Conservation (phyloP, 92 coral and sea anemone species). For the Pocillopora grandis region DNA sequence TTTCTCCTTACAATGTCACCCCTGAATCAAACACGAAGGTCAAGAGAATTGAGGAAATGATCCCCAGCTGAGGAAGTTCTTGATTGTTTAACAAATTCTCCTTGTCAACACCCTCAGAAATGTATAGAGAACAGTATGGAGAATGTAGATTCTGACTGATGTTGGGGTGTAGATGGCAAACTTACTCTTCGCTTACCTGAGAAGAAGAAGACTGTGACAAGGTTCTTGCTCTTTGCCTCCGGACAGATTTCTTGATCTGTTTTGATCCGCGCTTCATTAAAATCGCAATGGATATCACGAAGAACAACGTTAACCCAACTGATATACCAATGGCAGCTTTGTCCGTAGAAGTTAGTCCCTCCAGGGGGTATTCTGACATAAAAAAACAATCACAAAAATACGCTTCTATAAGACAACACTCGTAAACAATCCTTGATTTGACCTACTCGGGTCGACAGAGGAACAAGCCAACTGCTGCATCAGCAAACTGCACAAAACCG, state of each 20-base stretch:
- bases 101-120: too few relatives aligned
- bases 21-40: too few relatives aligned
- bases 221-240: slow-evolving; percentile 14
- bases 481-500: too few relatives aligned
- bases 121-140: too few relatives aligned
- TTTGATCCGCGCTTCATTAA: slow-evolving; percentile 25
- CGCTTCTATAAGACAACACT: not conserved
- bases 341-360: not conserved
- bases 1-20: too few relatives aligned
- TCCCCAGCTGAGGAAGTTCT: too few relatives aligned
- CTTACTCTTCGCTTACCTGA: slow-evolving; percentile 1
- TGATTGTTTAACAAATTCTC: too few relatives aligned
- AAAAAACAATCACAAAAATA: not conserved
- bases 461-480: too few relatives aligned
- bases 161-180: not conserved
- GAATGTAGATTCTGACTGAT: too few relatives aligned
- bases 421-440: too few relatives aligned
- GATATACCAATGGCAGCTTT: slow-evolving; percentile 25
- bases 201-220: slow-evolving; percentile 9
- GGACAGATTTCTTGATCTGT: not conserved
- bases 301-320: slow-evolving; percentile 11
- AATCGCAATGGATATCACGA: not conserved
- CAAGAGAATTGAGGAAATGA: too few relatives aligned
- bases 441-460: too few relatives aligned
- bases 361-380: not conserved